These are phyloP conservation scores for Scalopus aquaticus DNA, from an alignment of 2,113 vertebrate species.

Conservation along the genomic window DNA sequence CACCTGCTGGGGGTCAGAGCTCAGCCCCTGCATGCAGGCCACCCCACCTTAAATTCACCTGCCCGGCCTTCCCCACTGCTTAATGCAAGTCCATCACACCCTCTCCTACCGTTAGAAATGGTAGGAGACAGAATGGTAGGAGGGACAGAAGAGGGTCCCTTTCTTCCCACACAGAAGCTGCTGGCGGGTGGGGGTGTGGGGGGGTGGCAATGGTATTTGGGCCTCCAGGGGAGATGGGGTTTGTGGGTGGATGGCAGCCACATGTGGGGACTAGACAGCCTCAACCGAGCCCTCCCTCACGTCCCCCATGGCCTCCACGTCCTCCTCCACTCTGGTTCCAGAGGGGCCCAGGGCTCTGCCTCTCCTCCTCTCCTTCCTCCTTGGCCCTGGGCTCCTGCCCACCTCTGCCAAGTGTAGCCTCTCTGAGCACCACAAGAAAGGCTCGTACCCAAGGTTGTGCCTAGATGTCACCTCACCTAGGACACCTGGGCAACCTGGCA, in stretches of 20 bases:
- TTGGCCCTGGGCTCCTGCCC: too few species aligned
- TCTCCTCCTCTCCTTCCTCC: too few species aligned
- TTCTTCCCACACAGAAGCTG: background rate
- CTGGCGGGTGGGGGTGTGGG: background rate
- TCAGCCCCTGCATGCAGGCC: background rate
- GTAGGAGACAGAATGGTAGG: too few species aligned
- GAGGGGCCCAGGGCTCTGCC: background rate
- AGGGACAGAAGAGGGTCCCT: too few species aligned
- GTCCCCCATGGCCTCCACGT: too few species aligned
- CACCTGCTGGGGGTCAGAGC: accelerated
- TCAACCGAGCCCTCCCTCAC: too few species aligned
- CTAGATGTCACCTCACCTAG: background rate
- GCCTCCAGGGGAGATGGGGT: accelerated
- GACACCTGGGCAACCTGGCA: background rate
- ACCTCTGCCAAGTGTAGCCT: accelerated
- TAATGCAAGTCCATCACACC: background rate
- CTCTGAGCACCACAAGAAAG: background rate
- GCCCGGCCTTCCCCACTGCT: too few species aligned
- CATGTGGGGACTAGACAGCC: background rate
- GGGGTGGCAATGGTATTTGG: too few species aligned
- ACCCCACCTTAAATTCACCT: background rate
- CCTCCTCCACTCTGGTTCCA: background rate
- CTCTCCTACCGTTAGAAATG: background rate
- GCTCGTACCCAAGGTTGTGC: accelerated
- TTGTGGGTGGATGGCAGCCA: background rate